phyloP scores from a whole-genome alignment of 2,888 invertebrate species.

The Rhopalosiphum nymphaeae region DNA sequence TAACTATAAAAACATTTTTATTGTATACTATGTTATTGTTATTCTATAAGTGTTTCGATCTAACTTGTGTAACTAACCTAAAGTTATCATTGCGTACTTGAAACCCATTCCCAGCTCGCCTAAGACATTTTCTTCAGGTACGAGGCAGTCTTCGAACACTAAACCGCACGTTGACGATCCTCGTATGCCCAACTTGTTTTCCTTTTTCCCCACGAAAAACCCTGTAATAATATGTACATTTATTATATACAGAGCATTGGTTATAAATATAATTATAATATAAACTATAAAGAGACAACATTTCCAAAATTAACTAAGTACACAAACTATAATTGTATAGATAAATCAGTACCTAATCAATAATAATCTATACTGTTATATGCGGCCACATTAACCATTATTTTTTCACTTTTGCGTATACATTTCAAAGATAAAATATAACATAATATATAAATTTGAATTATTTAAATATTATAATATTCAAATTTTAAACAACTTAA shows the following conservation, averaged over 20 bases:
- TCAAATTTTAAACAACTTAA: too few species aligned
- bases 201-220: slow-evolving; percentile 90
- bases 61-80: slow-evolving; percentile 70
- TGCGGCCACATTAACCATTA: neutral
- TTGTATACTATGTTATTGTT: neutral
- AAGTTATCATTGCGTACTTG: slow-evolving; percentile 95
- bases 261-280: neutral
- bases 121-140: slow-evolving; percentile 85
- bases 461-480: too few species aligned
- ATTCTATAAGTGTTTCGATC: neutral
- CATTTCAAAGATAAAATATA: neutral
- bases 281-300: neutral
- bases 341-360: neutral
- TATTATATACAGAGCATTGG: neutral
- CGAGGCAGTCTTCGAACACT: slow-evolving; percentile 90
- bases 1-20: neutral
- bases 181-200: slow-evolving; percentile 89
- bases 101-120: slow-evolving; percentile 90
- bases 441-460: neutral
- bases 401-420: neutral
- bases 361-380: neutral
- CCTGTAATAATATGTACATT: slow-evolving; percentile 71
- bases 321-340: neutral
- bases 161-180: slow-evolving; percentile 93
- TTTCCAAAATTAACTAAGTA: neutral